These are phyloP conservation scores for Sebastes flavidus DNA, from an alignment of 2,797 vertebrate species.

Conservation along the genomic window DNA sequence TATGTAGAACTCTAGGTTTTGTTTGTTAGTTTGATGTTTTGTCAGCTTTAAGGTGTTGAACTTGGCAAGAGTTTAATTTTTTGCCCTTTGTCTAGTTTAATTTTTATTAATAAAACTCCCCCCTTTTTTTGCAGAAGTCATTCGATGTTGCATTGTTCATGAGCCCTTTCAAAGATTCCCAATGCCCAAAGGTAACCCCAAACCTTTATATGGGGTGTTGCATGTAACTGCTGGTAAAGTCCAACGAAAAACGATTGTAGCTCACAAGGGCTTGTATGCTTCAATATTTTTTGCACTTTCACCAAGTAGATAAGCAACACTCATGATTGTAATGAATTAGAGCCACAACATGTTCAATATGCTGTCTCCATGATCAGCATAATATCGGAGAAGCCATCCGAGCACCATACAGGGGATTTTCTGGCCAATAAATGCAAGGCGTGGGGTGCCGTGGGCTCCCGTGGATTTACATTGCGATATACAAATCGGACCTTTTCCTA, in stretches of 20 bases:
- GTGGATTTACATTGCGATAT: slow-evolving; percentile 60
- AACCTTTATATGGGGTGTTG: not conserved
- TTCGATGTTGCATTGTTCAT: not conserved
- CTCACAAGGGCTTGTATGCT: not conserved
- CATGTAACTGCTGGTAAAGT: not conserved
- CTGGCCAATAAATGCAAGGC: slow-evolving; percentile 22
- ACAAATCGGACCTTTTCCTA: slow-evolving; percentile 73
- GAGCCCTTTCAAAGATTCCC: not conserved
- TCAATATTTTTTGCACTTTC: not conserved
- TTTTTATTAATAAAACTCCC: not conserved
- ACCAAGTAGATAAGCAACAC: not conserved
- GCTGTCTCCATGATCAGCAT: not conserved
- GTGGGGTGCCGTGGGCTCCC: slow-evolving; percentile 1
- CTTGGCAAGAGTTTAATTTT: too few species aligned
- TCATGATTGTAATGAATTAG: not conserved
- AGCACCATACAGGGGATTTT: not conserved
- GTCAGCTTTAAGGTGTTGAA: not conserved
- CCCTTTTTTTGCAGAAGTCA: not conserved
- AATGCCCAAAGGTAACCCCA: not conserved
- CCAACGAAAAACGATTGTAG: not conserved
- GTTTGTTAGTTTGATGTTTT: not conserved
- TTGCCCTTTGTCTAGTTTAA: not conserved
- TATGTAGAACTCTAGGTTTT: not conserved
- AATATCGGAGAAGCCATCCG: not conserved
- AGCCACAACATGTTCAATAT: not conserved